A percentile compares a stretch with the other conserved stretches of the same genome.
Conservation (phyloP, 2,888 invertebrate genomes). For the Pyrocoelia pectoralis region DNA sequence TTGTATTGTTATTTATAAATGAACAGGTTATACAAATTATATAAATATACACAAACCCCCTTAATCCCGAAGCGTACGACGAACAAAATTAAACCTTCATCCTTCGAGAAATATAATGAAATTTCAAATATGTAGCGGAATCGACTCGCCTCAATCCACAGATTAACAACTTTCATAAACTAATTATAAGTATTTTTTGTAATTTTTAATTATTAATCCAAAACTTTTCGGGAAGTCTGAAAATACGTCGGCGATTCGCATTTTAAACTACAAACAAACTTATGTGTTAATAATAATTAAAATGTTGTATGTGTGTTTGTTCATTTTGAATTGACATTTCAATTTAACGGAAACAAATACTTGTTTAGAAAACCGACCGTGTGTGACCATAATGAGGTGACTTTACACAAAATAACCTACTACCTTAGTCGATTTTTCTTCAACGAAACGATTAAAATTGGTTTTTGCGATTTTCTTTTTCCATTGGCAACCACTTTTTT, state of each 20-base stretch:
- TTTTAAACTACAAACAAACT: slow-evolving; percentile 6
- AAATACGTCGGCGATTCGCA: slow-evolving; percentile 2
- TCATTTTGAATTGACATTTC: slow-evolving; percentile 34
- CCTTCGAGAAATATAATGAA: no score
- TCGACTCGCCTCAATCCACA: background rate
- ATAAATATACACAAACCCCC: no score
- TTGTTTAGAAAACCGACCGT: slow-evolving; percentile 27
- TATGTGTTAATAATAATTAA: slow-evolving; percentile 22
- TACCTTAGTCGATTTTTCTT: slow-evolving; percentile 23
- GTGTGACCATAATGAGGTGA: slow-evolving; percentile 22
- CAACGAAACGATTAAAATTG: slow-evolving; percentile 18
- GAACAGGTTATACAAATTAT: no score
- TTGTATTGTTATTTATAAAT: no score
- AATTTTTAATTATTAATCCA: slow-evolving; percentile 18
- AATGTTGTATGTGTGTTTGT: slow-evolving; percentile 17
- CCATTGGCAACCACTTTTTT: no score
- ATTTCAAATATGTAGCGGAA: no score
- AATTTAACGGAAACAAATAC: slow-evolving; percentile 36
- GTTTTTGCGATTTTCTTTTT: no score
- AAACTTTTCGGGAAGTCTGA: background rate
- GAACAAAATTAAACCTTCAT: no score
- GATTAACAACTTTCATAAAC: background rate
- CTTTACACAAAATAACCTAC: slow-evolving; percentile 26
- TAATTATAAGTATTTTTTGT: slow-evolving; percentile 11
- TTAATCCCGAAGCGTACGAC: no score